phyloP scores from a whole-genome alignment of 1,140 invertebrate genomes.

The Palaemon carinicauda region DNA sequence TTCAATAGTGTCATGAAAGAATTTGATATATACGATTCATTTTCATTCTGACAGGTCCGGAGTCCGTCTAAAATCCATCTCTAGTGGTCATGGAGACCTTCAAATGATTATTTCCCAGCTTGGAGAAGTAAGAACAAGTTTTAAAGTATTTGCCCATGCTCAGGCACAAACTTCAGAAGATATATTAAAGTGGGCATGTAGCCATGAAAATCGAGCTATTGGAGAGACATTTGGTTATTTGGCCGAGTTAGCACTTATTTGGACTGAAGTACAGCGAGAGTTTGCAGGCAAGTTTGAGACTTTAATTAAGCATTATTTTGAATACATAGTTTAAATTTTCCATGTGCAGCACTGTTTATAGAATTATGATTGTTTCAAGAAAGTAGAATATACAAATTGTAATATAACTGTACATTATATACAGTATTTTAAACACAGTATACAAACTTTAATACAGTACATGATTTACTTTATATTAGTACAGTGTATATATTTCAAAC shows the following conservation, averaged over 20 bases:
- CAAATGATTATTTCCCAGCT: conserved; percentile 70
- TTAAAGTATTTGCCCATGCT: conserved; percentile 67
- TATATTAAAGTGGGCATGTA: conserved; percentile 68
- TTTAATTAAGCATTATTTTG: not conserved
- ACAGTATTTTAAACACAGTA: too few species aligned
- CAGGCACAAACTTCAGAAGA: conserved; percentile 68
- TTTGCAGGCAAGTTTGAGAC: conserved; percentile 64
- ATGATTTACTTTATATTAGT: too few species aligned
- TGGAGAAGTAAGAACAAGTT: conserved; percentile 66
- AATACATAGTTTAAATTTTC: not conserved
- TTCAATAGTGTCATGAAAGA: too few species aligned
- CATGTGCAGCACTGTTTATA: not conserved
- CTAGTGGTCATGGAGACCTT: conserved; percentile 67
- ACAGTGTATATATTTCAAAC: too few species aligned
- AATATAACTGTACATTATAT: too few species aligned
- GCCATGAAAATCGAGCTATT: conserved; percentile 68
- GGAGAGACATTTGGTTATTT: conserved; percentile 68
- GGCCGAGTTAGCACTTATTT: conserved; percentile 67
- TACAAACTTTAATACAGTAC: too few species aligned
- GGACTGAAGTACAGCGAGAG: conserved; percentile 69
- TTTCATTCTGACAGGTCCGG: conserved; percentile 65
- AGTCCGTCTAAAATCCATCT: conserved; percentile 67
- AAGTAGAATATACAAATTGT: not conserved
- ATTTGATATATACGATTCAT: not conserved
- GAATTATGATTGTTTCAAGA: not conserved